Base-by-base conservation (phyloP, 2,797 vertebrate species). In the Neosilurus mollespiculum region DNA sequence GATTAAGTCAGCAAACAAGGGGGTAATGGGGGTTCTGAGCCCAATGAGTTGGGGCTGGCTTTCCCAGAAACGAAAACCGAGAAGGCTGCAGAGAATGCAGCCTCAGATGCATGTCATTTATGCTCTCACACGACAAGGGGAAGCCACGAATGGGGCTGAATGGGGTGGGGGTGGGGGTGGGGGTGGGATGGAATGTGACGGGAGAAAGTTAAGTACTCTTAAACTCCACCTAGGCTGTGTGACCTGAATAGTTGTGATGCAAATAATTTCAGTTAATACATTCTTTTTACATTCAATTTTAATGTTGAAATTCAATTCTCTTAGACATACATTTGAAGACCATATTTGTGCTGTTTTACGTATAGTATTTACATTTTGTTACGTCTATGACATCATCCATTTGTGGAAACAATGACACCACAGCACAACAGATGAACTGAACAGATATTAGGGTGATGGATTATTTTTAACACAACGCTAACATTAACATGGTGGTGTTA, bases 41-140 rank as follows among this genome's bases (percentile, higher is more conserved):
- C 91, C 92, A 90, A 91, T 86, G 91, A 90, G 93, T 92, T 90
- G 90, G 90, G 91, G 90, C 92, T 92, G 89, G 83, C 87, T 93
- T 95, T 94, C 92, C 92, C 92, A 92, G 93, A 93, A 95, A 93
- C 92, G 91, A 90, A 93, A 93, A 92, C 51, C 91, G 89, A 92
- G 91, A 92, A 87, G 92, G 91, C 58, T 93, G 91, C 90, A 89
- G 88, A 92, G 87, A 89, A 89, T 91, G 91, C 89, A 89, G 91
- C 82, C 85, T 90, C 85, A 90, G 91, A 89, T 87, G 88, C 86
- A 92, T 88, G 88, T 86, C 80, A 65, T 84, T 86, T 84, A 66
- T 5, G 67, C 34, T 30, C 77, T 88, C 85, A 75, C 83, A 78
- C 83, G 83, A 85, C 81, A 86, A 81, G 80, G 78, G 71, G 26